phyloP scores from a whole-genome alignment of 2,797 vertebrate genomes.

The Mus spretus region DNA sequence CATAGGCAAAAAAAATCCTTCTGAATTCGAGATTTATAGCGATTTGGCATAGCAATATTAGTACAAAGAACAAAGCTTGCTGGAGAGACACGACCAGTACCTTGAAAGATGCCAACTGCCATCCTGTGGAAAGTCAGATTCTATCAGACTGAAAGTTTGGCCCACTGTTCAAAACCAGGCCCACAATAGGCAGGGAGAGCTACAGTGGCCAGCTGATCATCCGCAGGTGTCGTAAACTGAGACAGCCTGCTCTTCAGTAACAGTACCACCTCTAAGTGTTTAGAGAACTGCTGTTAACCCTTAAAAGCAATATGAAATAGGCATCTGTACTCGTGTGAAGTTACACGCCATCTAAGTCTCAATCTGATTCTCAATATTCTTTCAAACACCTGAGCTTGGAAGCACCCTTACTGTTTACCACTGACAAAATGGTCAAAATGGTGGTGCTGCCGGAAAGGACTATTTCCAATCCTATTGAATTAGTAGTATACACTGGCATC shows the following conservation, averaged over 20 bases:
- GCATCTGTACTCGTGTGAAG: background rate
- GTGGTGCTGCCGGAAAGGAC: background rate
- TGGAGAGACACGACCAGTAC: background rate
- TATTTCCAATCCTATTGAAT: background rate
- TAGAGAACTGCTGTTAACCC: background rate
- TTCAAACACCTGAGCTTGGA: background rate
- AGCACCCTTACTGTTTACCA: background rate
- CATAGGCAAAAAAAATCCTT: background rate
- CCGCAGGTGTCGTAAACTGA: background rate
- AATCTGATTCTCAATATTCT: slow-evolving; percentile 1
- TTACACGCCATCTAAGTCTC: background rate
- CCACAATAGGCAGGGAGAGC: background rate
- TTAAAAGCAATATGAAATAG: background rate
- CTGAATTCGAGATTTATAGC: slow-evolving; percentile 47
- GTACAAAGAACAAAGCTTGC: background rate
- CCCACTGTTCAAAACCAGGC: slow-evolving; percentile 36
- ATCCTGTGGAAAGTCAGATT: background rate
- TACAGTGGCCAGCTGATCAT: background rate
- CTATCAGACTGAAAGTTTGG: slow-evolving; percentile 29
- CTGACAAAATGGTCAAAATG: background rate
- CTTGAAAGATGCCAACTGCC: slow-evolving; percentile 36
- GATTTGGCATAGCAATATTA: background rate
- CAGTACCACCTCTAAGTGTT: background rate
- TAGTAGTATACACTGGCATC: slow-evolving; percentile 37
- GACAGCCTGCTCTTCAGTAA: slow-evolving; percentile 6